A percentile compares a stretch with the other conserved stretches of the same genome.
Conservation (phyloP, 2,113 vertebrate genomes). For the Motacilla tschutschensis region DNA sequence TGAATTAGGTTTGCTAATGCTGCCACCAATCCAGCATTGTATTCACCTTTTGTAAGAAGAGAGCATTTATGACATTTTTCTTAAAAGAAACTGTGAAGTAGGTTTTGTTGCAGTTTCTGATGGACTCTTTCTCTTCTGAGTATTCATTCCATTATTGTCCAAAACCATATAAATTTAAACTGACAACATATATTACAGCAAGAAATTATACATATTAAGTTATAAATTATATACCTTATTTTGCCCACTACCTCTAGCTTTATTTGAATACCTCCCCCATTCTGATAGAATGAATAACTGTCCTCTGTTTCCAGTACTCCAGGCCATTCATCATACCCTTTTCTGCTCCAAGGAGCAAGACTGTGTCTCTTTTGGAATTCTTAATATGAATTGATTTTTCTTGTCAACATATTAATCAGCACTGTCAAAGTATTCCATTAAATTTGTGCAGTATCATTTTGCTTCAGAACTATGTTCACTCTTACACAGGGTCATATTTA, state of each 20-base stretch:
- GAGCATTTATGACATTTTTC: neutral
- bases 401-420: neutral
- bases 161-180: neutral
- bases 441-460: neutral
- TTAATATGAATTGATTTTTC: neutral
- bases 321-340: neutral
- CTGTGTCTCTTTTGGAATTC: neutral
- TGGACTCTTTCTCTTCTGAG: neutral
- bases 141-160: neutral
- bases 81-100: neutral
- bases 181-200: neutral
- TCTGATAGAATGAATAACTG: neutral
- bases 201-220: neutral
- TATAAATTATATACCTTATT: neutral
- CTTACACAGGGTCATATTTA: neutral
- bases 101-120: neutral
- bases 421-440: neutral
- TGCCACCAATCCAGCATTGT: neutral
- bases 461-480: neutral
- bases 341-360: neutral
- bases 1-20: neutral
- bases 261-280: neutral
- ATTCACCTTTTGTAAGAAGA: neutral
- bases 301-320: neutral
- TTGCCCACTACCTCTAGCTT: neutral